phyloP scores from a whole-genome alignment of 2,797 vertebrate genomes.

The Galago senegalensis region DNA sequence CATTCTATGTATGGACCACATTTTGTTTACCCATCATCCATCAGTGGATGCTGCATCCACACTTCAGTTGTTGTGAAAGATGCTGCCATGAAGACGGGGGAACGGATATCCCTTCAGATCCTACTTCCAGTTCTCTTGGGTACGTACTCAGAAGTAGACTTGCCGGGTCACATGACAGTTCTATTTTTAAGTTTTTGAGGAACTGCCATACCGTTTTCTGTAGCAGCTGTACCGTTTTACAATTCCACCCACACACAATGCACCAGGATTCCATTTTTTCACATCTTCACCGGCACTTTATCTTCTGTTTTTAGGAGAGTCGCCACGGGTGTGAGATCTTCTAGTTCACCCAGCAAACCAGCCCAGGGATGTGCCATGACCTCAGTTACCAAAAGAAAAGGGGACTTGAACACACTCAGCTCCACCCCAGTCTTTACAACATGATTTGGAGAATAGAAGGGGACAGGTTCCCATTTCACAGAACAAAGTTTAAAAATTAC shows the following conservation, averaged over 20 bases:
- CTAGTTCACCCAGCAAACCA: neutral
- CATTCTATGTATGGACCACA: neutral
- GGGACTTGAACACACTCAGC: neutral
- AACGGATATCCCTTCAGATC: neutral
- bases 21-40: neutral
- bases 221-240: neutral
- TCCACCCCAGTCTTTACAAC: neutral
- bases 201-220: neutral
- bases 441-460: neutral
- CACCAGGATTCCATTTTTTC: neutral
- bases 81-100: neutral
- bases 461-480: neutral
- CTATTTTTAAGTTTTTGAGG: neutral
- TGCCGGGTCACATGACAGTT: neutral
- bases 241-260: neutral
- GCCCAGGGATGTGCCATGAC: neutral
- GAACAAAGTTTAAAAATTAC: neutral
- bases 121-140: neutral
- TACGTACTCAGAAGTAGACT: neutral
- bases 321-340: neutral
- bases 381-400: neutral
- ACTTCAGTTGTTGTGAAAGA: neutral
- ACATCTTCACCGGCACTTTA: neutral
- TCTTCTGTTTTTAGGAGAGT: neutral
- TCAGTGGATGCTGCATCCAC: neutral